Conservation (phyloP, 1,140 invertebrate species). For the Trinorchestia longiramus region DNA sequence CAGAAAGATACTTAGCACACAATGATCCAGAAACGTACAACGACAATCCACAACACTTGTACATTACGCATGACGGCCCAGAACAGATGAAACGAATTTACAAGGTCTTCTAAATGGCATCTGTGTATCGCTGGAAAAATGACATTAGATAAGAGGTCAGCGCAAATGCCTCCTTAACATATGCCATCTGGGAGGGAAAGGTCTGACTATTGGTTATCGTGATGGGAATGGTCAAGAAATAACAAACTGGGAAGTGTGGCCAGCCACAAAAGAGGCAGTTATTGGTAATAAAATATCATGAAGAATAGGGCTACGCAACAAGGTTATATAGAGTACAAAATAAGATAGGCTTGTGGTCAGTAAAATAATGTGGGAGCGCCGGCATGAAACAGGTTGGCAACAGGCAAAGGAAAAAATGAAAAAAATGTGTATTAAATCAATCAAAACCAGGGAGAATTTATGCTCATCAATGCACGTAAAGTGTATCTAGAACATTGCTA, state of each 20-base stretch:
- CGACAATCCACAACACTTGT: not conserved
- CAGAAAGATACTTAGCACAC: not conserved
- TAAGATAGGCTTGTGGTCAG: not conserved
- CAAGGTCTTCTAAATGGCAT: constrained; percentile 1
- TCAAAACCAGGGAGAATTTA: not conserved
- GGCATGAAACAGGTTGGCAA: not conserved
- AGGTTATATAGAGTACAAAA: not conserved
- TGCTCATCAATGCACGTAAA: too few species aligned
- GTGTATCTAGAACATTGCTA: not conserved
- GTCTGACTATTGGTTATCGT: constrained; percentile 21
- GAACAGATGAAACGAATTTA: not conserved
- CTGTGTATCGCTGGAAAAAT: constrained; percentile 42
- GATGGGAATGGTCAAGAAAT: not conserved
- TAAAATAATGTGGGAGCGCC: not conserved
- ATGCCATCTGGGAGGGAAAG: not conserved
- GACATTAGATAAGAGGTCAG: constrained; percentile 36
- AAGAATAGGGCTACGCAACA: not conserved
- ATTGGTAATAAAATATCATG: not conserved
- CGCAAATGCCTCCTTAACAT: not conserved
- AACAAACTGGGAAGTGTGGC: not conserved
- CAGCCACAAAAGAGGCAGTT: not conserved
- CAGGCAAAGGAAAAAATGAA: too few species aligned
- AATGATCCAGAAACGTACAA: not conserved
- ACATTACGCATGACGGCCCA: not conserved
- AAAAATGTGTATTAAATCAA: not conserved